Base-by-base conservation (phyloP, 1,140 invertebrate species). In the Eumaeus atala region DNA sequence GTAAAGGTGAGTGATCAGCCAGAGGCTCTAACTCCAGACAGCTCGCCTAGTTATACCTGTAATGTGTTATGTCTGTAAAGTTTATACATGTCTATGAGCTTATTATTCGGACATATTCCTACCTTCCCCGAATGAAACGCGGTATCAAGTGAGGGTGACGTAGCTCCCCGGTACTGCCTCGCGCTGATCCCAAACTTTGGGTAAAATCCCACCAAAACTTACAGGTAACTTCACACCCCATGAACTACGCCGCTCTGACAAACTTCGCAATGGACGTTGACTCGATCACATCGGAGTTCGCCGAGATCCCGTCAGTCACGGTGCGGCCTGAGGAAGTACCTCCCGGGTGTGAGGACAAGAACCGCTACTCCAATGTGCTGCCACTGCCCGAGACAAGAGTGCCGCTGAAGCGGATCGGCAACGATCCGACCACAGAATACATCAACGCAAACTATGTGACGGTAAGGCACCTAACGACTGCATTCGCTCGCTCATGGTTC, bases 291-390 rank as follows among this genome's bases (percentile, higher is more conserved):
- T 93, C 93, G 14, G 95, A 96, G 81, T 96, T 95, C 66, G 77
- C 90, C 0, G 90, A 92, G 66, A 93, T 97, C 56, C 95, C 95
- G 0, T 91, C 92, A 58, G 90, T 95, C 6, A 92, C 91, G 1
- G 92, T 93, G 0, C 90, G 92, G 47, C 91, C 92, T 54, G 95
- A 95, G 61, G 95, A 96, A 69, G 89, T 98, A 17, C 96, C 96
- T 0, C 78, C 89, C 0, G 96, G 95, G 0, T 95, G 93, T 40
- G 96, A 97, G 72, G 90, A 94, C 49, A 97, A 97, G 83, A 98
- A 98, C 84, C 91, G 96, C 66, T 98, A 96, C 87, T 95, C 96
- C 38, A 98, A 98, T 87, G 95, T 97, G 33, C 93, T 97, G 67
- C 96, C 96, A 48, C 90, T 96, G 68, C 95, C 95, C 36, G 94